Evolutionary conservation across 2,113 vertebrate genomes (phyloP), one percentile per base, ranked within the genome.

Genomic region (Cercopithecus mona): DNA sequence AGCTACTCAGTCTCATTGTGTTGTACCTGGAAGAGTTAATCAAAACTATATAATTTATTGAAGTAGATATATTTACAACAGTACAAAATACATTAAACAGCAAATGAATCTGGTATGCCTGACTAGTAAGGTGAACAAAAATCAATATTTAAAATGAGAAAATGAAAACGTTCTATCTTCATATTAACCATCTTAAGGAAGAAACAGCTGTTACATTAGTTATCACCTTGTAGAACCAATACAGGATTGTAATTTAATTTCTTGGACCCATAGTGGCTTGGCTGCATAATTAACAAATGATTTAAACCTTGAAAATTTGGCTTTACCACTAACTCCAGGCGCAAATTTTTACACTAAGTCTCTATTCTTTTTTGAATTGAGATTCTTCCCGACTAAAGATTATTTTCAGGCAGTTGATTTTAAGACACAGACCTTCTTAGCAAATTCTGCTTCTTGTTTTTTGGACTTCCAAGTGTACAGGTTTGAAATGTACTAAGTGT

Each of bases 131-230:
- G 68, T 57, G 82, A 93, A 93, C n/a, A 97, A 97, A 97, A 95
- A 81, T 86, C 95, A 97, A 97, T 93, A 97, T 96, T 98, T 97
- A 96, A 97, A 97, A 96, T 92, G 79, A 97, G 95, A 70, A 78
- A 98, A 94, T 93, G 64, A 79, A 97, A 97, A 96, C 88, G 96
- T 96, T 92, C 30, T 97, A 40, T 82, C 57, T 97, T 98, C 90
- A 64, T 94, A 95, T 97, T 97, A 98, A 97, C 59, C 64, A 50
- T 96, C 86, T 92, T 59, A 64, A 96, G 79, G 79, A 96, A 97
- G 86, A 88, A 96, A 96, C 97, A 98, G 95, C 95, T 97, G 95
- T 92, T 98, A 94, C 43, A 94, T 92, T 97, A 97, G 83, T 98
- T 98, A 98, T 93, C 90, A 92, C 72, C 48, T 89, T 88, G 87